A percentile compares a stretch with the other conserved stretches of the same genome.
Conservation (phyloP, 2,113 vertebrate genomes). For the Chauna torquata region DNA sequence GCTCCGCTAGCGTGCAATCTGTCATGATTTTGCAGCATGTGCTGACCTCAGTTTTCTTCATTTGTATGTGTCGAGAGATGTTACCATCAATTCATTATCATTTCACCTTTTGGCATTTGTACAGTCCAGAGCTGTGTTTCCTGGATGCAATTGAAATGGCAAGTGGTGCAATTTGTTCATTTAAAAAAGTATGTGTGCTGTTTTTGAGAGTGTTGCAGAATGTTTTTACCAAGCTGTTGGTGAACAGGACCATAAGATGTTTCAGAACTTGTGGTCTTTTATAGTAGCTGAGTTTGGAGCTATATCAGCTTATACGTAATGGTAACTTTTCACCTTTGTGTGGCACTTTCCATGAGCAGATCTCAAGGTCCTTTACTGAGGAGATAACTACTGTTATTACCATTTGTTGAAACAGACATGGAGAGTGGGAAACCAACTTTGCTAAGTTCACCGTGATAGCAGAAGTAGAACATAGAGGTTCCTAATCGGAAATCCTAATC, state of each 20-base stretch:
- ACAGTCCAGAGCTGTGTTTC: slow-evolving; percentile 3
- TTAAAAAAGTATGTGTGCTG: neutral
- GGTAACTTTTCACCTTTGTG: neutral
- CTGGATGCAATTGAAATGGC: neutral
- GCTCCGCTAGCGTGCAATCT: slow-evolving; percentile 24
- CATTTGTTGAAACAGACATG: neutral
- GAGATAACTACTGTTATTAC: neutral
- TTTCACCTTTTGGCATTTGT: slow-evolving; percentile 18
- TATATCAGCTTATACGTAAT: neutral
- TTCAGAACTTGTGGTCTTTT: neutral
- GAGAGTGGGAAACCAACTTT: neutral
- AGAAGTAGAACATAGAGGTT: neutral
- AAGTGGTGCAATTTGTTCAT: neutral
- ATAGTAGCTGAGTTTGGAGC: neutral
- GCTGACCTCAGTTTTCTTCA: slow-evolving; percentile 27
- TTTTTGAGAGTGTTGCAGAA: neutral
- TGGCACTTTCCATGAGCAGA: rapidly evolving
- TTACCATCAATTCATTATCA: neutral
- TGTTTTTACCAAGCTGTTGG: neutral
- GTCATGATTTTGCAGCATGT: slow-evolving; percentile 23
- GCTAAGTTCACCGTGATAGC: neutral
- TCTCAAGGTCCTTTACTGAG: neutral
- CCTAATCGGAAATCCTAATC: neutral
- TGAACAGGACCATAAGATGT: neutral
- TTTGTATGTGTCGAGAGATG: neutral